Percentiles rank a stretch among this genome's conserved stretches.
Evolutionary conservation across 2,797 vertebrate genomes (phyloP).

Genomic region (Neopelma chrysocephalum): DNA sequence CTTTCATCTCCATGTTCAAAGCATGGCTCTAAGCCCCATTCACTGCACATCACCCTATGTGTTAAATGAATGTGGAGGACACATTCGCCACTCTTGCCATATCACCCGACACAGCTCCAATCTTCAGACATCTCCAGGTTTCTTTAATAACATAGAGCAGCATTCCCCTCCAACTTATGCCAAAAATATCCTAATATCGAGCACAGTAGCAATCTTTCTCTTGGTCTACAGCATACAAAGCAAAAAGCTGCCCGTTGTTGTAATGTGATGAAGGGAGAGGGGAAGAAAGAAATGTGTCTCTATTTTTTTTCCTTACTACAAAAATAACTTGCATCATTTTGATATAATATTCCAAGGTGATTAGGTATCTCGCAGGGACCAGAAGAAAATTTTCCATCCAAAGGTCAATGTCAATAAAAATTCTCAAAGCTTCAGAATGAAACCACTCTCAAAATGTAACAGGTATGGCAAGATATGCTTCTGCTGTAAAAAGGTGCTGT

Average conservation of each 20-base stretch:
- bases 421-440: background rate
- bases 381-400: background rate
- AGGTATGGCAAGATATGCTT: background rate
- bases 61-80: background rate
- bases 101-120: background rate
- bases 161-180: background rate
- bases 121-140: background rate
- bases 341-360: background rate
- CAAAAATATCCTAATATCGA: background rate
- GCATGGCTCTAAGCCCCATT: background rate
- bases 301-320: background rate
- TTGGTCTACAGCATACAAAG: background rate
- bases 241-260: background rate
- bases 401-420: background rate
- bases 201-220: background rate
- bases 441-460: background rate
- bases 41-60: background rate
- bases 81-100: background rate
- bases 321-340: background rate
- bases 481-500: background rate
- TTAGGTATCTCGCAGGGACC: background rate
- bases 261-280: background rate
- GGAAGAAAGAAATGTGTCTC: rapidly evolving
- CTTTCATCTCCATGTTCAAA: background rate
- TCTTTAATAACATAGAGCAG: background rate